These are phyloP conservation scores for Myrmecophaga tridactyla DNA, from an alignment of 2,113 vertebrate genomes.

Conservation along the genomic window DNA sequence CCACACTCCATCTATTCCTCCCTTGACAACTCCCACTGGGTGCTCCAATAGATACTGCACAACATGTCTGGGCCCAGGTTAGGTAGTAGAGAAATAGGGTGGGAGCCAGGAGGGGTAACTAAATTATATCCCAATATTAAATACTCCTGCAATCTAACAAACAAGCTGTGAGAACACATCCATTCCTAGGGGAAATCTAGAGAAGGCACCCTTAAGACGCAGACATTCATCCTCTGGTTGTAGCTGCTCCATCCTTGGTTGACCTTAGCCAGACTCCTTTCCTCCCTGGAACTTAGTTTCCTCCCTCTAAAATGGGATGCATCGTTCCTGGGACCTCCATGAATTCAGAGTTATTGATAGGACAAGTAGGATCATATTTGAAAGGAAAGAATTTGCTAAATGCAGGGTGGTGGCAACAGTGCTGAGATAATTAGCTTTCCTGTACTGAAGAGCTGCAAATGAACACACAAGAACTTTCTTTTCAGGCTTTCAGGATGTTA, in stretches of 20 bases:
- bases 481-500: slow-evolving; percentile 37
- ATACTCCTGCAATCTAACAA: neutral
- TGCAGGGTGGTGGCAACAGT: neutral
- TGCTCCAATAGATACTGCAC: neutral
- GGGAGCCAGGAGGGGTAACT: neutral
- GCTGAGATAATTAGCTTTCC: slow-evolving; percentile 47
- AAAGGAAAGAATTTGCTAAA: slow-evolving; percentile 30
- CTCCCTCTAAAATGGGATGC: neutral
- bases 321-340: neutral
- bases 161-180: neutral
- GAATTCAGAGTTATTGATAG: neutral
- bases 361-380: neutral
- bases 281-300: neutral
- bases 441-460: slow-evolving; percentile 15
- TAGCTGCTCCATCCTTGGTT: neutral
- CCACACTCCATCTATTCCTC: neutral
- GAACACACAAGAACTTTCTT: slow-evolving; percentile 36
- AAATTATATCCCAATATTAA: neutral
- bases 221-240: neutral
- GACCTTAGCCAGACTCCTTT: neutral
- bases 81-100: neutral
- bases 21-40: neutral
- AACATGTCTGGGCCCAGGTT: neutral
- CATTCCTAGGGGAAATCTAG: neutral
- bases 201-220: neutral